These are phyloP conservation scores for Eleutherodactylus coqui DNA, from an alignment of 2,797 vertebrate genomes.

Conservation along the genomic window DNA sequence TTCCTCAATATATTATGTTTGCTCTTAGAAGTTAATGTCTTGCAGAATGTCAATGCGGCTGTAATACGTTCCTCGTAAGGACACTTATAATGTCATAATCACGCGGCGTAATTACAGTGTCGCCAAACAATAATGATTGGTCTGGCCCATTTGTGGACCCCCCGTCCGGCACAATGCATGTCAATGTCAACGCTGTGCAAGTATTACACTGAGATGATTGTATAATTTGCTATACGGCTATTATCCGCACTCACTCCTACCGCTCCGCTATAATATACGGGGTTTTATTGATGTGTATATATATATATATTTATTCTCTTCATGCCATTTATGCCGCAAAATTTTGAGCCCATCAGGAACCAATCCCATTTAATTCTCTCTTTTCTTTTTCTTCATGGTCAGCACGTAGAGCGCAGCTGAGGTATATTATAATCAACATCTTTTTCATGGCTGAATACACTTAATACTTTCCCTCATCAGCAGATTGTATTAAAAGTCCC, in stretches of 20 bases:
- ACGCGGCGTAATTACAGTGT: constrained; percentile 1
- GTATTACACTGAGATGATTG: constrained; percentile 55
- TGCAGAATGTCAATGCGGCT: neutral
- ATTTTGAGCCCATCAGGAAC: constrained; percentile 74
- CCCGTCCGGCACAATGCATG: constrained; percentile 14
- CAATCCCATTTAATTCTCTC: constrained; percentile 79
- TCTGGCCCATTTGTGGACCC: constrained; percentile 41
- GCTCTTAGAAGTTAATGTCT: neutral
- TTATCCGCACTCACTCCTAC: constrained; percentile 68
- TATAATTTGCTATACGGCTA: constrained; percentile 55
- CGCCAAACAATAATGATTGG: constrained; percentile 12
- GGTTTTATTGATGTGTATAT: too few relatives aligned
- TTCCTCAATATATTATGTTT: neutral
- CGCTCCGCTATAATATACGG: constrained; percentile 63
- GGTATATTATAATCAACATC: constrained; percentile 76
- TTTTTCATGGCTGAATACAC: constrained; percentile 76
- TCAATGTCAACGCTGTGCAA: constrained; percentile 44
- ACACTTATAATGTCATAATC: constrained; percentile 28
- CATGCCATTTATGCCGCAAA: constrained; percentile 68
- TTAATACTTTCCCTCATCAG: constrained; percentile 76
- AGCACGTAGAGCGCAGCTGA: constrained; percentile 70
- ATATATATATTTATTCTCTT: constrained; percentile 68
- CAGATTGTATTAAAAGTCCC: constrained; percentile 73
- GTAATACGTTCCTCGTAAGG: neutral
- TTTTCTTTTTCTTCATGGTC: constrained; percentile 69